Percentiles rank a stretch among this genome's conserved stretches.
These are phyloP conservation scores for Mus minutoides DNA, from an alignment of 2,797 vertebrate species.

Conservation along the genomic window DNA sequence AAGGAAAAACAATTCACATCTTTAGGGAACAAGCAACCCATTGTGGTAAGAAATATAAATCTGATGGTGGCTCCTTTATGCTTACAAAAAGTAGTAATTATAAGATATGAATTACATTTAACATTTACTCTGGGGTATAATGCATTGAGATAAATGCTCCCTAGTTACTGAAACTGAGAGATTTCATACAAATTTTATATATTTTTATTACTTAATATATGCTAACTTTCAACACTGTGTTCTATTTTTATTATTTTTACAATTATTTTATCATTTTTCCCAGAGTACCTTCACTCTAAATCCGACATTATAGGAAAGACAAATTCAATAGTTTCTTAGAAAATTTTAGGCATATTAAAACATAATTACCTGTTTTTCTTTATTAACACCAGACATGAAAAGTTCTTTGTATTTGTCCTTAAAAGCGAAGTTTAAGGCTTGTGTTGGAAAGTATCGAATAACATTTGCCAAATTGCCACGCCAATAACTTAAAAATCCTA, in stretches of 20 bases:
- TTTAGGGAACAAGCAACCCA: constrained; percentile 20
- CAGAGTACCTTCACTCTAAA: neutral
- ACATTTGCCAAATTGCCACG: constrained; percentile 80
- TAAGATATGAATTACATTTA: constrained; percentile 40
- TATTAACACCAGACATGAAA: constrained; percentile 80
- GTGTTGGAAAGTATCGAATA: constrained; percentile 81
- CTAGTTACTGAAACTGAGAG: constrained; percentile 32
- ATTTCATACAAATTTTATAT: constrained; percentile 38
- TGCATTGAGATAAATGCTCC: neutral
- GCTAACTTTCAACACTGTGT: constrained; percentile 21
- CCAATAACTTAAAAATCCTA: constrained; percentile 83
- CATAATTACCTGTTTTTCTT: constrained; percentile 84
- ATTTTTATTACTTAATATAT: constrained; percentile 8
- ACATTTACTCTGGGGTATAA: constrained; percentile 40
- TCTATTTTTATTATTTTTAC: constrained; percentile 35
- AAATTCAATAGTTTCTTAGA: constrained; percentile 42
- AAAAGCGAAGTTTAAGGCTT: constrained; percentile 85
- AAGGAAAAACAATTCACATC: constrained; percentile 27
- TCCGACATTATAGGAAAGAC: constrained; percentile 30
- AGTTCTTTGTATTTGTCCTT: constrained; percentile 84
- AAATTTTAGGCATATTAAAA: constrained; percentile 56
- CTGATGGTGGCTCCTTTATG: neutral
- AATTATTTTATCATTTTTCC: constrained; percentile 25
- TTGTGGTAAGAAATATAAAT: neutral
- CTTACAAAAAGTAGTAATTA: constrained; percentile 28